Evolutionary conservation across 23 tunicate genomes (phyloP).

Genomic region (Clavelina lepadiformis): DNA sequence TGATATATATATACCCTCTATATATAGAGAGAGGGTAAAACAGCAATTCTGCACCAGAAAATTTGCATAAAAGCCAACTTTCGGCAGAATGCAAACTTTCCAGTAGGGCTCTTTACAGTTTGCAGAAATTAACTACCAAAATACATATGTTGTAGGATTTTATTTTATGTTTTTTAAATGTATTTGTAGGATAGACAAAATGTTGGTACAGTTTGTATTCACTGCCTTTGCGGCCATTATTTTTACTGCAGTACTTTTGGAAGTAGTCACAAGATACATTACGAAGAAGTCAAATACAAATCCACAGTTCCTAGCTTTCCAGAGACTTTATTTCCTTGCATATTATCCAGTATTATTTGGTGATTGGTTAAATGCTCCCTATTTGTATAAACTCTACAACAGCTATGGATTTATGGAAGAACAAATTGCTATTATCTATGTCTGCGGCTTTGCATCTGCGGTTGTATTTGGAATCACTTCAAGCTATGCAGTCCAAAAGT

Average conservation of each 20-base stretch:
- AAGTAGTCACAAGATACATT: slow-evolving; percentile 2
- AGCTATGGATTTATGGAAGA: slow-evolving; percentile 84
- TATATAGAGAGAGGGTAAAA: no score
- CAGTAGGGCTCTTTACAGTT: no score
- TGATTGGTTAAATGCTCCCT: slow-evolving; percentile 99
- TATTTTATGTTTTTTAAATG: not conserved
- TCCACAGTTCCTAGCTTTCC: slow-evolving; percentile 88
- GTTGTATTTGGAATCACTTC: slow-evolving; percentile 44
- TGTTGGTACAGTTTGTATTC: slow-evolving; percentile 45
- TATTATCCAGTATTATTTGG: slow-evolving; percentile 61
- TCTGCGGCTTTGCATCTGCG: slow-evolving; percentile 75
- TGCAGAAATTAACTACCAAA: no score
- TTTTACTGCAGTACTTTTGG: slow-evolving; percentile 18
- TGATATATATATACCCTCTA: no score
- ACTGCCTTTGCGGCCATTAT: slow-evolving; percentile 28
- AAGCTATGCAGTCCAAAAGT: slow-evolving; percentile 30
- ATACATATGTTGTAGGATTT: no score
- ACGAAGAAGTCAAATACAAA: slow-evolving; percentile 59
- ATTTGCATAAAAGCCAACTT: no score
- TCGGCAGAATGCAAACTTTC: no score
- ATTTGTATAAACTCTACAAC: slow-evolving; percentile 74
- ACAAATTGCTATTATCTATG: slow-evolving; percentile 89
- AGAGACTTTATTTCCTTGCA: slow-evolving; percentile 58
- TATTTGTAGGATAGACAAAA: no score
- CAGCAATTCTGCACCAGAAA: no score